These are phyloP conservation scores for Dromiciops gliroides DNA, from an alignment of 2,113 vertebrate species.

Conservation along the genomic window DNA sequence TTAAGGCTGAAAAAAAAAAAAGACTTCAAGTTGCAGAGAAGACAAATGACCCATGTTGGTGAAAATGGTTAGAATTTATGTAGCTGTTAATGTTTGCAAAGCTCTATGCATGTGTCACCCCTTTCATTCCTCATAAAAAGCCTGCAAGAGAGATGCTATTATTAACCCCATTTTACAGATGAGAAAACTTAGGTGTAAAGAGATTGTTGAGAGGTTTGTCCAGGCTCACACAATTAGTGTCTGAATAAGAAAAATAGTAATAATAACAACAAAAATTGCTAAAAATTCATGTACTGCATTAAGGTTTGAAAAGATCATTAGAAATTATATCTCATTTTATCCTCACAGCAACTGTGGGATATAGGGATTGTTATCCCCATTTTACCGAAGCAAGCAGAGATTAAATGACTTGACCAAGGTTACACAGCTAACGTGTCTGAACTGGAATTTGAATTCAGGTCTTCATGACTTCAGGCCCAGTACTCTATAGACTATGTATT, in stretches of 20 bases:
- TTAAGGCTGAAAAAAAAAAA: too few relatives aligned
- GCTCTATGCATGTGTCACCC: background rate
- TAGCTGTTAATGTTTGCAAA: background rate
- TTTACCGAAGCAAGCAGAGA: background rate
- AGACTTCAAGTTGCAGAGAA: background rate
- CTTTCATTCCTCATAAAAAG: background rate
- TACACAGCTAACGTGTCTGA: background rate
- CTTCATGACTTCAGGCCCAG: background rate
- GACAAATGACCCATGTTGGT: background rate
- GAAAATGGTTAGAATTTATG: background rate
- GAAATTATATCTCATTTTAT: background rate
- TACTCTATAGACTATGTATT: background rate
- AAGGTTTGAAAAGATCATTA: background rate
- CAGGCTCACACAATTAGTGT: background rate
- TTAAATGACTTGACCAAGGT: background rate
- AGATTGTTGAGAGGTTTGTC: background rate
- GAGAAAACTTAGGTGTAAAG: background rate
- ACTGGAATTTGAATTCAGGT: background rate
- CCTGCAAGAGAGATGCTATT: background rate
- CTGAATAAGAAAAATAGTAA: background rate
- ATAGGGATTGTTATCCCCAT: background rate
- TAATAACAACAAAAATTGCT: background rate
- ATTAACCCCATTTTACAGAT: background rate
- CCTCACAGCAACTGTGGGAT: background rate
- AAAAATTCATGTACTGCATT: background rate